Conservation (phyloP, 2,888 invertebrate genomes). For the Agriopis leucophaearia region DNA sequence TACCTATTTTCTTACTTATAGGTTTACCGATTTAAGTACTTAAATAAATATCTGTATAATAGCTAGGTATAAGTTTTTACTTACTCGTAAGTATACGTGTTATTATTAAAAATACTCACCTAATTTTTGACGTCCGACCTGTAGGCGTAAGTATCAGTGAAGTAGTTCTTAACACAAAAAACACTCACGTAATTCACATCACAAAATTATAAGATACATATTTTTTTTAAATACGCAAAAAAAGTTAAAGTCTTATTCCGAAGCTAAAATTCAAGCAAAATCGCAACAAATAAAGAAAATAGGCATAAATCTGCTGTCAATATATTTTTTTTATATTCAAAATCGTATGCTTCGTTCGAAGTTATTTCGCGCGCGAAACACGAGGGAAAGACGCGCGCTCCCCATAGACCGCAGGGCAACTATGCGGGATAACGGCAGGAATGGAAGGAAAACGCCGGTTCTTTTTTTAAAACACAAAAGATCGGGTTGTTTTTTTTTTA, state of each 20-base stretch:
- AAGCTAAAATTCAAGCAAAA: neutral
- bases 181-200: constrained; percentile 45
- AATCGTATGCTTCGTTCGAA: constrained; percentile 47
- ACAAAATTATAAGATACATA: constrained; percentile 36
- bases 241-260: neutral
- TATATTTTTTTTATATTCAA: constrained; percentile 23
- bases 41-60: neutral
- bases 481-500: constrained; percentile 44
- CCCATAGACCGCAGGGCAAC: constrained; percentile 65
- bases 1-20: too few species aligned
- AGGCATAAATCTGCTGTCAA: constrained; percentile 29
- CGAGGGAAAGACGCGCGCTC: constrained; percentile 63
- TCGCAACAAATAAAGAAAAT: neutral
- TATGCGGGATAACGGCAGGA: constrained; percentile 59
- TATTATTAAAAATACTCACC: constrained; percentile 46
- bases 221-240: too few species aligned
- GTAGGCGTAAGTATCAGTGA: neutral
- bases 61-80: too few species aligned
- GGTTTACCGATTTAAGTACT: neutral
- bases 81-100: too few species aligned
- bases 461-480: constrained; percentile 30
- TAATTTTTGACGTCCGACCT: constrained; percentile 52
- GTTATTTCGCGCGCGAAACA: constrained; percentile 47
- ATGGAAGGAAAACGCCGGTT: constrained; percentile 37
- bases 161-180: constrained; percentile 35